A percentile compares a stretch with the other conserved stretches of the same genome.
Conservation (phyloP, 2,797 vertebrate species). For the Gorsachius magnificus region DNA sequence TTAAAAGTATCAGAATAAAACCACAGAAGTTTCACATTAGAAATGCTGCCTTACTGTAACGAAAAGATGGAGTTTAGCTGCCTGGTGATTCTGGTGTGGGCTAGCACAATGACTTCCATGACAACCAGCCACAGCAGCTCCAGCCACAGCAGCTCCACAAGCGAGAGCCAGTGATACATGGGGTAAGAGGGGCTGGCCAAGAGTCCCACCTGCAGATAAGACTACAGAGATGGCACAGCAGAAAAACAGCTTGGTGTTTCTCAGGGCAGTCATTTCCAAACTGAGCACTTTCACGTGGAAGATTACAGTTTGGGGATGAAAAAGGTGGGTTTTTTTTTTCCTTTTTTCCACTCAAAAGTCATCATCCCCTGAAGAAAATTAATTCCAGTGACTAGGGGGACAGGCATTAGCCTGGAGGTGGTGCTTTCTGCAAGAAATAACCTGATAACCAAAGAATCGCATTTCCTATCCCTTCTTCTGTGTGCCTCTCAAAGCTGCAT, state of each 20-base stretch:
- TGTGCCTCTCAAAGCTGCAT: neutral
- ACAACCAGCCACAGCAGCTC: neutral
- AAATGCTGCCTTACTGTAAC: neutral
- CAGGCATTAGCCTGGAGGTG: neutral
- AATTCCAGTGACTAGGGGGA: neutral
- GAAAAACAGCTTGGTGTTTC: neutral
- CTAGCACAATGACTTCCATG: neutral
- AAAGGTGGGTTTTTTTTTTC: rapidly evolving
- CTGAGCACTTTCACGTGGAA: neutral
- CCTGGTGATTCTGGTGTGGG: neutral
- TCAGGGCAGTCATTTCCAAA: neutral
- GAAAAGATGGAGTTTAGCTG: neutral
- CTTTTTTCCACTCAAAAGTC: neutral
- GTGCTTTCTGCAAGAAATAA: neutral
- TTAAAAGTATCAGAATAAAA: neutral
- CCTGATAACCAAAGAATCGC: neutral
- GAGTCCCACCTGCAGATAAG: neutral
- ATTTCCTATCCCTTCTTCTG: neutral
- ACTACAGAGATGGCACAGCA: neutral
- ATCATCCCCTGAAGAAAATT: neutral
- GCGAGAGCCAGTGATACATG: neutral
- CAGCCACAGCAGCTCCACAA: neutral
- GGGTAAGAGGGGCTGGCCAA: neutral
- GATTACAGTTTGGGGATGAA: neutral
- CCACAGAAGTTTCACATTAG: neutral